Evolutionary conservation across 2,113 vertebrate genomes (phyloP), one percentile per base, ranked within the genome.

Genomic region (Meleagris gallopavo): DNA sequence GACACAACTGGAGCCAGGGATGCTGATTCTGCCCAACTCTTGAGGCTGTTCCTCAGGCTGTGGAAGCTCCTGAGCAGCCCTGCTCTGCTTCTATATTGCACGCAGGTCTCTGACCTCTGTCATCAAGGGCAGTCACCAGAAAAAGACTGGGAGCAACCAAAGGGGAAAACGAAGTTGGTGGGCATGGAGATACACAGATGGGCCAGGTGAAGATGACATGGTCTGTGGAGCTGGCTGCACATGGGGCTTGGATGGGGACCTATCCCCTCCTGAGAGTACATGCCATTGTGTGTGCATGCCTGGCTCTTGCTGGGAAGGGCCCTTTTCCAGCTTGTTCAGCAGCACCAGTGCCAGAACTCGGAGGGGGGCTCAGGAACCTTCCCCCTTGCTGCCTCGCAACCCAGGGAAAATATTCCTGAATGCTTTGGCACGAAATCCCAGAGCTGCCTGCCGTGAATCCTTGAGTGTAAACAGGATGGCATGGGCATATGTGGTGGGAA

Each of bases 351-450:
- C 95, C 95, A 97, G 94, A 77, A 74, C 93, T 95, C 43, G 0
- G 72, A 89, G 77, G 86, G 88, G 89, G 85, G 69, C 11, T 88
- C 1, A 3, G 79, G 83, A 94, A 69, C 69, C 52, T 94, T 93
- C 89, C 83, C 91, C 43, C 69, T 91, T 8, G 2, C 76, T 90
- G 93, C 85, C 75, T 94, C 75, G 19, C 72, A 93, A 52, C 85
- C 30, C 69, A 1, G 32, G 41, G 85, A 80, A 96, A 94, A 94
- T 52, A 86, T 61, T 40, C 69, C 76, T 91, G 65, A 46, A 69
- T 88, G 40, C 13, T 86, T 77, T 89, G 89, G 82, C 93, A 20
- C 24, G 76, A 96, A 75, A 93, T 83, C 79, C 57, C 88, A 91
- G 79, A 69, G 88, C 83, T 91, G 79, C 91, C 86, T 72, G 73